These are phyloP conservation scores for Melinaea menophilus DNA, from an alignment of 2,888 invertebrate species.

Conservation along the genomic window DNA sequence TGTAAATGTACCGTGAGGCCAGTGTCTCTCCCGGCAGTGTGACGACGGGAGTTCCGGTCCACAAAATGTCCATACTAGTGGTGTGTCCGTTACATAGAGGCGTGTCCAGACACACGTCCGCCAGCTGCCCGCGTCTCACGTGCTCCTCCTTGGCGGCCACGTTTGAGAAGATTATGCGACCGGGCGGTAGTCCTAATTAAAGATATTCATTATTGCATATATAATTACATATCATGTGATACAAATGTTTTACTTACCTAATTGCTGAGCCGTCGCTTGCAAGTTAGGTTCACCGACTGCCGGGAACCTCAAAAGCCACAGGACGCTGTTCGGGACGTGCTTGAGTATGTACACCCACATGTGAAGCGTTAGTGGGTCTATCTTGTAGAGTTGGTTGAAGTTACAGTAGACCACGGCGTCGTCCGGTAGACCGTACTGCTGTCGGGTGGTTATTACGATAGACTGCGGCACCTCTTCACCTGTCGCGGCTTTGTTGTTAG, in stretches of 20 bases:
- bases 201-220: neutral
- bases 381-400: slow-evolving; percentile 99
- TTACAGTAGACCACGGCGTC: slow-evolving; percentile 99
- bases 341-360: slow-evolving; percentile 98
- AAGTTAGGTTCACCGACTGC: slow-evolving; percentile 93
- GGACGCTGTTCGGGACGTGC: slow-evolving; percentile 94
- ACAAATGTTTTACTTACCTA: slow-evolving; percentile 72
- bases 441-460: slow-evolving; percentile 96
- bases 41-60: slow-evolving; percentile 99
- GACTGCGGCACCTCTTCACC: slow-evolving; percentile 98
- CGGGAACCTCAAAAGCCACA: slow-evolving; percentile 98
- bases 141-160: slow-evolving; percentile 99
- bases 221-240: neutral
- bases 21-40: slow-evolving; percentile 93
- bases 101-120: slow-evolving; percentile 98
- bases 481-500: slow-evolving; percentile 98
- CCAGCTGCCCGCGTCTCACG: slow-evolving; percentile 97
- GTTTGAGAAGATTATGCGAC: slow-evolving; percentile 96
- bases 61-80: slow-evolving; percentile 99
- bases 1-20: slow-evolving; percentile 79
- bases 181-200: slow-evolving; percentile 81
- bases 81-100: slow-evolving; percentile 99
- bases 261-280: slow-evolving; percentile 87
- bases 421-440: slow-evolving; percentile 97
- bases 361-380: slow-evolving; percentile 96